Evolutionary conservation across 2,113 vertebrate species (phyloP).

Genomic region (Hoplias malabaricus): DNA sequence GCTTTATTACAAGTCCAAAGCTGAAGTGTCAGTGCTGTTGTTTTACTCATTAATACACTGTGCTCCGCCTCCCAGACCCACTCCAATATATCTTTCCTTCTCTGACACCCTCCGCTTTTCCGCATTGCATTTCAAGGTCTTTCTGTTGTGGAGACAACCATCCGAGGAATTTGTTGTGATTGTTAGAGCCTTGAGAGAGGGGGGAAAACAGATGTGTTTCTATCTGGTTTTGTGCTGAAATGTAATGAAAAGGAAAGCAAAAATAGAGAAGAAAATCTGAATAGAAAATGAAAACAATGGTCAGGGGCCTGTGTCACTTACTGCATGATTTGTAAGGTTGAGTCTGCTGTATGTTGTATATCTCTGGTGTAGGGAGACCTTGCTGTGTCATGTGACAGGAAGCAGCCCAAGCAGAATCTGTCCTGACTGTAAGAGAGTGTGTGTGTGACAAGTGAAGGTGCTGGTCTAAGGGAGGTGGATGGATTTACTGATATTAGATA

Average conservation of each 20-base stretch:
- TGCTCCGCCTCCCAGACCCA: neutral
- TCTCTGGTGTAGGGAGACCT: slow-evolving; percentile 40
- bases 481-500: slow-evolving; percentile 19
- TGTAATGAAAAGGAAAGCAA: neutral
- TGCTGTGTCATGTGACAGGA: slow-evolving; percentile 44
- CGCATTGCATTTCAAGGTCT: slow-evolving; percentile 33
- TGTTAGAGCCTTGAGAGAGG: slow-evolving; percentile 36
- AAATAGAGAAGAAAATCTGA: neutral
- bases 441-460: slow-evolving; percentile 47
- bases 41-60: too few species aligned
- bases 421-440: slow-evolving; percentile 37
- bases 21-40: too few species aligned
- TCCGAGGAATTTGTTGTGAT: slow-evolving; percentile 71
- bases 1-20: neutral
- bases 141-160: slow-evolving; percentile 55
- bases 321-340: neutral
- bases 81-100: neutral
- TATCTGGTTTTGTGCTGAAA: slow-evolving; percentile 41
- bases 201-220: slow-evolving; percentile 58
- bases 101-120: neutral
- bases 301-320: neutral
- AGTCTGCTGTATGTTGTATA: too few species aligned
- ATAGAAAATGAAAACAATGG: neutral
- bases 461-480: neutral
- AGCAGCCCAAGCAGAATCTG: slow-evolving; percentile 40